Evolutionary conservation across 2,888 invertebrate species (phyloP).

Genomic region (Orchesellides sinensis): DNA sequence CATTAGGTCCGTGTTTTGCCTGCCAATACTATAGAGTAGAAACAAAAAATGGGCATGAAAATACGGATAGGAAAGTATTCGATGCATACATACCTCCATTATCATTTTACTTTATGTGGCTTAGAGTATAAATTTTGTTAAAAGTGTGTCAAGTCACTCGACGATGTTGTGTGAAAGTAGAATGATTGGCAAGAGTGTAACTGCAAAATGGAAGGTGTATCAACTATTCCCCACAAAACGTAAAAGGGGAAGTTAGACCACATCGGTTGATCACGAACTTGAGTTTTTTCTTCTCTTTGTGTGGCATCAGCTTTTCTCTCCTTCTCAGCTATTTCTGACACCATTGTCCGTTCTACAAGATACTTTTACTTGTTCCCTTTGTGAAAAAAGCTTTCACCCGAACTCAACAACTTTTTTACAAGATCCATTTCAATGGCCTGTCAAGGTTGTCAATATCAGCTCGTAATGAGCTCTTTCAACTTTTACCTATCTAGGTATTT

Average conservation of each 20-base stretch:
- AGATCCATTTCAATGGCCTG: constrained; percentile 61
- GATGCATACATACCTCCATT: too few relatives aligned
- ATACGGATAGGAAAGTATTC: too few relatives aligned
- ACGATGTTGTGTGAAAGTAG: background rate
- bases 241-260: constrained; percentile 2
- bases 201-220: background rate
- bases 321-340: constrained; percentile 28
- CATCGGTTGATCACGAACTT: background rate
- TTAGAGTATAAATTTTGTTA: too few relatives aligned
- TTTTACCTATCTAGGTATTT: constrained; percentile 47
- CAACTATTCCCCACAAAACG: constrained; percentile 32
- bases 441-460: constrained; percentile 62
- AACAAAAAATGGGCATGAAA: too few relatives aligned
- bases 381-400: constrained; percentile 5
- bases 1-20: too few relatives aligned
- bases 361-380: constrained; percentile 4
- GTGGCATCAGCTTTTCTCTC: constrained; percentile 17
- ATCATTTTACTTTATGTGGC: too few relatives aligned
- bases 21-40: too few relatives aligned
- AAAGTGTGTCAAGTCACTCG: background rate
- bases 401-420: constrained; percentile 42
- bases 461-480: constrained; percentile 58
- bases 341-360: constrained; percentile 19
- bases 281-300: background rate
- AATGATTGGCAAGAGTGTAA: background rate